Percentiles rank a stretch among this genome's conserved stretches.
phyloP scores from a whole-genome alignment of 2,797 vertebrate species.

The Sternarchorhynchus goeldii region DNA sequence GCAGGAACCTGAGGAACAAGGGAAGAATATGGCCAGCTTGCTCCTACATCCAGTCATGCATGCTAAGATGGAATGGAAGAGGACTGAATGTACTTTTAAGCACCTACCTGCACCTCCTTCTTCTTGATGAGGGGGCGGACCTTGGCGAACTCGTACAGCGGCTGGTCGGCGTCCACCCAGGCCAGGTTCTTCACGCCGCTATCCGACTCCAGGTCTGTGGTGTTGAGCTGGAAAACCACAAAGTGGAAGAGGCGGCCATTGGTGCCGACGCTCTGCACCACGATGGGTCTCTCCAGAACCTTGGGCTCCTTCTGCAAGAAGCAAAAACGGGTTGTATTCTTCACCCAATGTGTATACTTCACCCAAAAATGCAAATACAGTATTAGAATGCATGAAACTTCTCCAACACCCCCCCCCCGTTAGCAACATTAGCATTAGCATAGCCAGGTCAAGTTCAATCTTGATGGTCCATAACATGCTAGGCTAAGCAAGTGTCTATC shows the following conservation, averaged over 20 bases:
- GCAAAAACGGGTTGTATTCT: background rate
- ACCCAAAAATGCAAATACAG: too few relatives aligned
- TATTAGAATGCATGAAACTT: too few relatives aligned
- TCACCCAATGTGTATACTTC: too few relatives aligned
- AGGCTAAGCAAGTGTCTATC: background rate
- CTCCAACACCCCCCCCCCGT: too few relatives aligned
- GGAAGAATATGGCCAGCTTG: background rate
- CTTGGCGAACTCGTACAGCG: slow-evolving; percentile 84
- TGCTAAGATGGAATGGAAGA: background rate
- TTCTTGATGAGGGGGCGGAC: slow-evolving; percentile 80
- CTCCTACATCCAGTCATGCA: background rate
- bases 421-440: too few relatives aligned
- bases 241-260: slow-evolving; percentile 91
- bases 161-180: slow-evolving; percentile 86
- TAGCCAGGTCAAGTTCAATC: too few relatives aligned
- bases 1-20: slow-evolving; percentile 80
- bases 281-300: slow-evolving; percentile 82
- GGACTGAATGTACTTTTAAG: background rate
- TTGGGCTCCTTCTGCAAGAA: slow-evolving; percentile 69
- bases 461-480: too few relatives aligned
- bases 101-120: slow-evolving; percentile 80
- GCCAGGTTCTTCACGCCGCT: slow-evolving; percentile 89
- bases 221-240: slow-evolving; percentile 92
- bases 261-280: slow-evolving; percentile 86
- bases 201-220: slow-evolving; percentile 79